These are phyloP conservation scores for Paguma larvata DNA, from an alignment of 2,797 vertebrate species.

Conservation along the genomic window DNA sequence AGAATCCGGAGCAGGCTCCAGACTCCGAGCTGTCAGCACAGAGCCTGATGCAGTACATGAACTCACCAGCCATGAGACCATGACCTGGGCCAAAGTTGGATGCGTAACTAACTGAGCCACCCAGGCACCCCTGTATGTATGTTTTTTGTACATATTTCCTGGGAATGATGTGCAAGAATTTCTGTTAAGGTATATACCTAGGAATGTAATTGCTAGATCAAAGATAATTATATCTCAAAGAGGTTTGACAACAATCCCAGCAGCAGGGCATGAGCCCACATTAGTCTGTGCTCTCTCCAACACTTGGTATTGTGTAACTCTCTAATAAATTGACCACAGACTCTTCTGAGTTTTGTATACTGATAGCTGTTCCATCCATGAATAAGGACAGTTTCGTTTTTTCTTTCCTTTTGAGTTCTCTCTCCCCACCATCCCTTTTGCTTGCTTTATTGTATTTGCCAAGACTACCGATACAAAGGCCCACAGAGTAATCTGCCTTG, in stretches of 20 bases:
- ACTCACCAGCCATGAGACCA: too few relatives aligned
- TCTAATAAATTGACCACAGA: not conserved
- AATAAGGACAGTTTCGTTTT: not conserved
- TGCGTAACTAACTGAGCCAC: too few relatives aligned
- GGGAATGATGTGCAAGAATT: slow-evolving; percentile 4
- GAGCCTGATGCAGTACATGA: too few relatives aligned
- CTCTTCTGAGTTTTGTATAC: not conserved
- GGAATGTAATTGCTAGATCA: not conserved
- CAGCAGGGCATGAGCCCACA: not conserved
- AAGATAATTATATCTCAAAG: not conserved
- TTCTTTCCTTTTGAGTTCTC: not conserved
- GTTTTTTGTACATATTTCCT: not conserved
- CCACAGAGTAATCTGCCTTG: not conserved
- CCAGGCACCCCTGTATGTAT: not conserved
- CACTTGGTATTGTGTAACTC: not conserved
- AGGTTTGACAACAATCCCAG: not conserved
- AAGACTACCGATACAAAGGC: not conserved
- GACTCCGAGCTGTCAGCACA: too few relatives aligned
- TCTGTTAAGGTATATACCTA: not conserved
- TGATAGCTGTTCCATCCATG: not conserved
- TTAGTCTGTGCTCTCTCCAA: not conserved
- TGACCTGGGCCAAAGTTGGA: too few relatives aligned
- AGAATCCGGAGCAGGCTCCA: too few relatives aligned
- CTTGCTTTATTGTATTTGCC: not conserved
- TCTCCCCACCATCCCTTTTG: not conserved